Evolutionary conservation across 2,113 vertebrate species (phyloP).

Genomic region (Scatophagus argus): DNA sequence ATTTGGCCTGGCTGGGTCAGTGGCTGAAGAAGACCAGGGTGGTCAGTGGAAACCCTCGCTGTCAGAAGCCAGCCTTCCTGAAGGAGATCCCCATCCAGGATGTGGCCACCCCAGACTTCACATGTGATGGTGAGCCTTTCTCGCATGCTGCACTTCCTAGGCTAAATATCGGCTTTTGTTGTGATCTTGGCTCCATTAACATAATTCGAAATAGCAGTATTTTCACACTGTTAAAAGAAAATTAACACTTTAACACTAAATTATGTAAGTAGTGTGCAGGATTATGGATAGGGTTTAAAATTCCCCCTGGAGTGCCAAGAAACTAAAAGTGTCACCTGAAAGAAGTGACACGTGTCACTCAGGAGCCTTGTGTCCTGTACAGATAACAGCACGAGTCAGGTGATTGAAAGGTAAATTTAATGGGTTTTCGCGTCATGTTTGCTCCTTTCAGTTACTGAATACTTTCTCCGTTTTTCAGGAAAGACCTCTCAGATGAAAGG

Average conservation of each 20-base stretch:
- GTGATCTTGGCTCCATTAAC: not conserved
- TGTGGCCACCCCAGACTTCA: slow-evolving; percentile 95
- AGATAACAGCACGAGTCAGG: slow-evolving; percentile 28
- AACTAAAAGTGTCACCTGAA: slow-evolving; percentile 27
- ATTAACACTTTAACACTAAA: not conserved
- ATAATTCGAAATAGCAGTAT: not conserved
- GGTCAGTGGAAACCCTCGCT: slow-evolving; percentile 97
- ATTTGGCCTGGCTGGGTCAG: slow-evolving; percentile 95
- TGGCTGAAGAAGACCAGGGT: slow-evolving; percentile 96
- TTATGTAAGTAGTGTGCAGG: no score
- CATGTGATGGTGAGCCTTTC: slow-evolving; percentile 90
- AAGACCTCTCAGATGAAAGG: not conserved
- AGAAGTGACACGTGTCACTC: slow-evolving; percentile 41
- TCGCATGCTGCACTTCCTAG: not conserved
- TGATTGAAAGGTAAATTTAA: slow-evolving; percentile 23
- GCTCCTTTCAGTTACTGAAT: not conserved
- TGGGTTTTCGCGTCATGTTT: slow-evolving; percentile 9
- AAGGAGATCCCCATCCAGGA: slow-evolving; percentile 99
- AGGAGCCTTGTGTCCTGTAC: slow-evolving; percentile 33
- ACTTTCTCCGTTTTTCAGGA: not conserved
- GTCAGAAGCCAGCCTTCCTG: slow-evolving; percentile 96
- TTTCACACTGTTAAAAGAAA: not conserved
- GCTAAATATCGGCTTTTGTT: not conserved
- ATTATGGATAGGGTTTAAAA: not conserved
- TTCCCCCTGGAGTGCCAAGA: not conserved